phyloP scores from a whole-genome alignment of 2,888 invertebrate species.

The Sisyra nigra region DNA sequence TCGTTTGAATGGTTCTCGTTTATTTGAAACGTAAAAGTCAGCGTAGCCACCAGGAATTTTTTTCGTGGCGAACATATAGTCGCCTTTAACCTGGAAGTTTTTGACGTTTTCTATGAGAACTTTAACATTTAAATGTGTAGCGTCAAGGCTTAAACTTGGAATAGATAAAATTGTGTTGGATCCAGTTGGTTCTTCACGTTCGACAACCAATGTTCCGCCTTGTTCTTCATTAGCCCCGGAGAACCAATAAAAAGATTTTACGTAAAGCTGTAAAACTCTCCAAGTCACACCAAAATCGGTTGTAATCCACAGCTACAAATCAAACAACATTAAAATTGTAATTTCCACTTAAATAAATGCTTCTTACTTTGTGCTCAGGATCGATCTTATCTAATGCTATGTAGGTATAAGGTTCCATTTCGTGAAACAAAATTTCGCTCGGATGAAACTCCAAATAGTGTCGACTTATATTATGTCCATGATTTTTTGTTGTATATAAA shows the following conservation, averaged over 20 bases:
- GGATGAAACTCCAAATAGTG: conserved; percentile 57
- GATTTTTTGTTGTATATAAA: conserved; percentile 60
- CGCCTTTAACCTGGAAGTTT: conserved; percentile 69
- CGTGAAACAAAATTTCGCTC: conserved; percentile 60
- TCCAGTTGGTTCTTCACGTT: conserved; percentile 46
- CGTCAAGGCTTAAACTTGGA: conserved; percentile 9
- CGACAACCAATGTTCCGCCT: conserved; percentile 41
- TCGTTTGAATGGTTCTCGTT: conserved; percentile 48
- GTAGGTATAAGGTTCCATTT: conserved; percentile 48
- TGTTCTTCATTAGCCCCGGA: conserved; percentile 30
- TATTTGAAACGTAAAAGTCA: conserved; percentile 62
- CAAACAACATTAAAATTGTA: conserved; percentile 6
- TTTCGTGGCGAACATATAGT: conserved; percentile 73
- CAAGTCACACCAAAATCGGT: conserved; percentile 60
- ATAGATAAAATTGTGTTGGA: conserved; percentile 32
- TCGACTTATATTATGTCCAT: conserved; percentile 48
- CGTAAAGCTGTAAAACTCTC: conserved; percentile 48
- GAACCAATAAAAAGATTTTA: conserved; percentile 66
- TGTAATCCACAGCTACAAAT: conserved; percentile 56
- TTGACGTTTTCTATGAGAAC: conserved; percentile 50
- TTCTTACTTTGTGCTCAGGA: conserved; percentile 39
- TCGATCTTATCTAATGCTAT: conserved; percentile 61
- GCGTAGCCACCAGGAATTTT: background rate
- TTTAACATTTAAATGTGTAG: conserved; percentile 17
- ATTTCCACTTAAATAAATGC: background rate